Evolutionary conservation across 2,888 invertebrate species (phyloP).

Genomic region (Agrilus biguttatus): DNA sequence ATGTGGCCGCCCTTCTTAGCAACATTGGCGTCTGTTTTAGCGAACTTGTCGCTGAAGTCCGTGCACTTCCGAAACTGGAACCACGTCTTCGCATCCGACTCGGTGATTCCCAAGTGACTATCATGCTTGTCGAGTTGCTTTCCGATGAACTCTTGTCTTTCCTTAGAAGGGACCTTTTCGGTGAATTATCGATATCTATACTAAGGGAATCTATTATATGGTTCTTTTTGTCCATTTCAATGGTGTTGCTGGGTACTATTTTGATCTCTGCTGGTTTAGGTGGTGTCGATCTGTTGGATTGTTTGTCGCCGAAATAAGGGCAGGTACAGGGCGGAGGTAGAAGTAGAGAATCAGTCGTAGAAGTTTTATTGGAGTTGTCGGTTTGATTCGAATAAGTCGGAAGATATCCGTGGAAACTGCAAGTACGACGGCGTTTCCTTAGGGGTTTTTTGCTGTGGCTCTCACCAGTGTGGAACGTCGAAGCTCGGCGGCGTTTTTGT

Average conservation of each 20-base stretch:
- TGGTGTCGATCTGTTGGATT: constrained; percentile 33
- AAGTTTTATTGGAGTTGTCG: constrained; percentile 14
- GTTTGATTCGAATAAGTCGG: constrained; percentile 23
- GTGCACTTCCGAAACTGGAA: constrained; percentile 56
- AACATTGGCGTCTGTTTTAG: constrained; percentile 31
- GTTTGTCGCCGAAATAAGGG: constrained; percentile 63
- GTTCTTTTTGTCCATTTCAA: background rate
- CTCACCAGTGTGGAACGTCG: constrained; percentile 37
- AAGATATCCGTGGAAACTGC: constrained; percentile 35
- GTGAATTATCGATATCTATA: constrained; percentile 13
- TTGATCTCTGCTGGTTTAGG: constrained; percentile 36
- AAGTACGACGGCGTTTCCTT: constrained; percentile 29
- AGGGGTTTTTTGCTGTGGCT: constrained; percentile 26
- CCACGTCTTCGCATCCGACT: constrained; percentile 40
- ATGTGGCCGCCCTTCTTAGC: constrained; percentile 44
- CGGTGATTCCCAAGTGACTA: constrained; percentile 58
- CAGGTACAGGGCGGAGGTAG: constrained; percentile 68
- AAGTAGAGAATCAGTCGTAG: constrained; percentile 29
- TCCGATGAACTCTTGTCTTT: constrained; percentile 18
- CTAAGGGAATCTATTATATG: constrained; percentile 1
- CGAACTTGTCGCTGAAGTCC: constrained; percentile 43
- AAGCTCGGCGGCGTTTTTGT: constrained; percentile 28
- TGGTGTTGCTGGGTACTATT: constrained; percentile 28
- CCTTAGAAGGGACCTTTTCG: constrained; percentile 20
- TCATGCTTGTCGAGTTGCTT: constrained; percentile 24